Base-by-base conservation (phyloP, 1,140 invertebrate species). In the Andrena cerasifolii region DNA sequence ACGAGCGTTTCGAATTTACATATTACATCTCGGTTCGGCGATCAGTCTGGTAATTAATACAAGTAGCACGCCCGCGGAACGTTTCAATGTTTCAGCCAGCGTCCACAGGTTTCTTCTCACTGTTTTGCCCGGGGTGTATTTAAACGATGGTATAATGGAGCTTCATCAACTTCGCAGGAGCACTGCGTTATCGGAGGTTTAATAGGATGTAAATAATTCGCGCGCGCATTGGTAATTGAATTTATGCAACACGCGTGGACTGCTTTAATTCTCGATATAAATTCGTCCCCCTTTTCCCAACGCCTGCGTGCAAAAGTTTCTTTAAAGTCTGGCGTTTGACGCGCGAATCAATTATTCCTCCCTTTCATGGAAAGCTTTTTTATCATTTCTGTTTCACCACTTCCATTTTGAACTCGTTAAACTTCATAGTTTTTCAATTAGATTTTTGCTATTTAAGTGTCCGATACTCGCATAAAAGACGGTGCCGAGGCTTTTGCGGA, bases 131-230 rank as follows among this genome's bases (percentile, higher is more conserved):
- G 12, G 43, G 28, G 24, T 61, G 33, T 51, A 53, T 77, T 77
- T 61, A 71, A 61, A 61, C 66, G 66, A 59, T 33, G n/a, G 45
- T 31, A 56, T 75, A 75, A 75, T 75, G 47, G 40, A 40, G 10
- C 53, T 40, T 56, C 53, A 26, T 75, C 73, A 51, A 61, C 63
- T 75, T 58, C 53, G 47, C 14, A 43, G 49, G 14, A 21, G 16
- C 40, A 18, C 12, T 28, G 21, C 31, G 40, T 56, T 58, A 47
- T 58, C 63, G 63, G 68, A 75, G 40, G 68, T 68, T 68, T 58
- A 58, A 75, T 75, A 75, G 51, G 28, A 68, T 68, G 40, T 68
- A 75, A 75, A 75, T 75, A 75, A 75, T 75, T 75, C 28, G 51
- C 63, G 40, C 63, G 53, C 63, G 45, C 68, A 58, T 68, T 75